Base-by-base conservation (phyloP, 2,888 invertebrate genomes). In the Ectropis crepuscularia region DNA sequence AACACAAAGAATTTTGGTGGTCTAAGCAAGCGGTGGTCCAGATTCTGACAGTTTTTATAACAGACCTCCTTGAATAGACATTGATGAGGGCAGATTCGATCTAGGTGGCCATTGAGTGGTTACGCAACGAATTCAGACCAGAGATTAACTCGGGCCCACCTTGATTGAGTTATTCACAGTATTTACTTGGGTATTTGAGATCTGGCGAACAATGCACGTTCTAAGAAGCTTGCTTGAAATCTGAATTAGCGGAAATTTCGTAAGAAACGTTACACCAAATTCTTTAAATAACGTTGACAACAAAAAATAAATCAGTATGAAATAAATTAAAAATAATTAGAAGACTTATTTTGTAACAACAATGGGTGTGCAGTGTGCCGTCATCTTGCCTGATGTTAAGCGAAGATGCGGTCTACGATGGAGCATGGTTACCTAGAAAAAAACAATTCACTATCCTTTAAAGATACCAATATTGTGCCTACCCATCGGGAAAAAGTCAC, bases 21-120 rank as follows among this genome's bases (percentile, higher is more conserved):
- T 65, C 69, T 63, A 59, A 67, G 53, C 51, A 72, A 78, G 48
- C 36, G 58, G 57, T 78, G 77, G 76, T 77, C 81, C 60, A 55
- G 63, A 71, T 73, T 68, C 60, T n/a, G 71, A 65, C 63, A 60
- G 65, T 85, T 84, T 84, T 82, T 83, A 73, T 72, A 57, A 49
- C 53, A 65, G 73, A 72, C 73, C 72, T 68, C 74, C 74, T 68
- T 63, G 60, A 62, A 65, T 55, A 63, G 61, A 38, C 57, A 54
- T 45, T 46, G 54, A 45, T 58, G 59, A 67, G 61, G 46, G 61
- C 53, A 49, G 45, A 51, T 64, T 49, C 72, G 47, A 61, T 70
- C 74, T 76, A 77, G 80, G 78, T 77, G 76, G 78, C 48, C 77
- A 61, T 68, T 63, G 64, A 55, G 76, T 67, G 67, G 68, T 69